Evolutionary conservation across 2,113 vertebrate genomes (phyloP).

Genomic region (Tragulus kanchil): DNA sequence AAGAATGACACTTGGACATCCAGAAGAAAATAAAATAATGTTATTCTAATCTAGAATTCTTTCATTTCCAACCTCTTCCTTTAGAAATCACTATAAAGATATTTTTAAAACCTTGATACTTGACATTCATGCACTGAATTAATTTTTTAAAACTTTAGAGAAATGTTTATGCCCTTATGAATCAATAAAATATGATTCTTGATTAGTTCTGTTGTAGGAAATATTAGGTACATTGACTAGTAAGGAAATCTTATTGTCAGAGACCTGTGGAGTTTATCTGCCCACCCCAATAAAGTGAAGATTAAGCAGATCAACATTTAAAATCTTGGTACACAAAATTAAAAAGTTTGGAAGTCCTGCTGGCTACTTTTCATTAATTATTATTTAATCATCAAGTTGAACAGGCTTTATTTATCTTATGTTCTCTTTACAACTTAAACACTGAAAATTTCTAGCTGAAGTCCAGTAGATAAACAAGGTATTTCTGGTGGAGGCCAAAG

Average conservation of each 20-base stretch:
- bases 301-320: conserved; percentile 69
- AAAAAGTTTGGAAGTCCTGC: conserved; percentile 72
- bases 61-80: background rate
- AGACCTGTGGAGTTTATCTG: background rate
- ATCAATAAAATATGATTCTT: background rate
- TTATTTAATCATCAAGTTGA: conserved; percentile 82
- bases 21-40: background rate
- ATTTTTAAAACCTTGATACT: background rate
- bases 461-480: conserved; percentile 91
- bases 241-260: background rate
- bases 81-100: background rate
- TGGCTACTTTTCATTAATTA: conserved; percentile 75
- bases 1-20: background rate
- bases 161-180: background rate
- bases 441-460: conserved; percentile 85
- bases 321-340: conserved; percentile 69
- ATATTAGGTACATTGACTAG: background rate
- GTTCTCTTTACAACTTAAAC: conserved; percentile 82
- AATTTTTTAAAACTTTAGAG: background rate
- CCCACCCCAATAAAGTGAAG: conserved; percentile 45
- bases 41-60: background rate
- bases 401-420: conserved; percentile 84
- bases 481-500: conserved; percentile 86
- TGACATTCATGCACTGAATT: background rate
- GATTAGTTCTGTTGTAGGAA: background rate